Evolutionary conservation across 2,797 vertebrate species (phyloP), one percentile per base, ranked within the genome.

Genomic region (Ambastaia sidthimunki): DNA sequence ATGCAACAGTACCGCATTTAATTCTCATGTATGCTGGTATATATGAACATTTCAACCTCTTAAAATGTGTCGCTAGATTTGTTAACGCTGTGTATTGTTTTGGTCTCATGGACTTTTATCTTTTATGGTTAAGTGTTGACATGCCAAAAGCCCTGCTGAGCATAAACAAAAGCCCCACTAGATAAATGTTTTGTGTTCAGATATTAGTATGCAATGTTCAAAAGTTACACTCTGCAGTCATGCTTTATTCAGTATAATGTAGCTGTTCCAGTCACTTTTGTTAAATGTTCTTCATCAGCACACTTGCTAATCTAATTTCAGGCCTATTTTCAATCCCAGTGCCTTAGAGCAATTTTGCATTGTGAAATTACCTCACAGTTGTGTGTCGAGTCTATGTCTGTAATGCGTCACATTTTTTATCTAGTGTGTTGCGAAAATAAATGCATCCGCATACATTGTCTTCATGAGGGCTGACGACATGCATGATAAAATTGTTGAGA

Each of bases 201-300:
- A 59, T 37, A 84, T 86, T 83, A 86, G 74, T 54, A 85, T 84
- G 79, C 82, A 66, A 16, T 52, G 34, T 31, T 9, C 47, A 72
- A 21, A 28, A 60, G 25, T 48, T 50, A 71, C 54, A 74, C 28
- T 41, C 31, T 59, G 25, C 28, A 28, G 28, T 28, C 28, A 28
- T 71, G 23, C 44, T 69, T 75, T 75, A 28, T 44, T 59, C 44
- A 21, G 44, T 52, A 47, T 67, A 68, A 47, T 12, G 15, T 74
- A 6, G 12, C 16, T 47, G 55, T 78, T 72, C 1, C 47, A 63
- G 19, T 81, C 5, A 41, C 18, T 16, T 28, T 19, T 70, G 37
- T 68, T 19, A 23, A 11, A 25, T 60, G 19, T 10, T 3, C 12
- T 16, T 19, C 12, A 70, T 69, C 19, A 80, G 21, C 4, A 37